Evolutionary conservation across 2,113 vertebrate species (phyloP).

Genomic region (Tapirus terrestris): DNA sequence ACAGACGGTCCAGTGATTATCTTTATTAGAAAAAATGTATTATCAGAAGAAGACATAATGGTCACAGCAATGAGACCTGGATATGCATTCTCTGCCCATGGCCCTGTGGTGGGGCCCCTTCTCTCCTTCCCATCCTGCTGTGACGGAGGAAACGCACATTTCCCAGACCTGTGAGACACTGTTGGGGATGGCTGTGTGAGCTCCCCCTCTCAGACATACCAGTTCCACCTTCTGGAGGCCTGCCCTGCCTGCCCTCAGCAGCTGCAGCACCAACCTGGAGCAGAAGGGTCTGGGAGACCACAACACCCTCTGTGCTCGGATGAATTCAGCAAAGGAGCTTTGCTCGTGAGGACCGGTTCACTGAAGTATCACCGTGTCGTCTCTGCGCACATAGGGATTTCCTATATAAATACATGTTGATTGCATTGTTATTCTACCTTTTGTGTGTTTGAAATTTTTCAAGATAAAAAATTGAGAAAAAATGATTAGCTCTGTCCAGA

Average conservation of each 20-base stretch:
- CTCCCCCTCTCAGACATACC: neutral
- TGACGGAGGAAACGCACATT: neutral
- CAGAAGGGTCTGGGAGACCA: neutral
- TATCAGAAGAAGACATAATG: neutral
- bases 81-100: too few relatives aligned
- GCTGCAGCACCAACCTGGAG: neutral
- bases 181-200: neutral
- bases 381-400: neutral
- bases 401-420: neutral
- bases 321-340: neutral
- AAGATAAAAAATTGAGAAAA: conserved; percentile 8
- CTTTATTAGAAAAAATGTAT: neutral
- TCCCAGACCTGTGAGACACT: neutral
- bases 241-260: too few relatives aligned
- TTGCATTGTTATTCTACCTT: neutral
- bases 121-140: neutral
- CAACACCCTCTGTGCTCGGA: too few relatives aligned
- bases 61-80: neutral
- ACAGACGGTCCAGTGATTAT: neutral
- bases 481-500: neutral
- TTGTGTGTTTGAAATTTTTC: neutral
- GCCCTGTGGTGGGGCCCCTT: neutral
- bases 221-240: neutral
- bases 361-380: neutral
- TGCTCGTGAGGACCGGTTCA: neutral